phyloP scores from a whole-genome alignment of 2,888 invertebrate species.

The Melipona beecheii region DNA sequence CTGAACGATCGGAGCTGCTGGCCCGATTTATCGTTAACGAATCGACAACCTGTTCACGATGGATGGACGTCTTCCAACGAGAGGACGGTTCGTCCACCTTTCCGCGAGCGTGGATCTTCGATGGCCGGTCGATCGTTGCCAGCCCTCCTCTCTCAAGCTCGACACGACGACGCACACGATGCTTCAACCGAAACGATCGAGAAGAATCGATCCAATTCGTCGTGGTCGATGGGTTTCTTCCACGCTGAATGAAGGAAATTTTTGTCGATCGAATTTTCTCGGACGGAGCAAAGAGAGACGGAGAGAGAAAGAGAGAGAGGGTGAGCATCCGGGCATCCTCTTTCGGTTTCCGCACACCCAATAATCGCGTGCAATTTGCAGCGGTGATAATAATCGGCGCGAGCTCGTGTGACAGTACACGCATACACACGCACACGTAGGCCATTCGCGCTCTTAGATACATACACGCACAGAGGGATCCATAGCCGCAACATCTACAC shows the following conservation, averaged over 20 bases:
- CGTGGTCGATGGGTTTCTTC: no score
- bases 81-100: background rate
- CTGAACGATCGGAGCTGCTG: slow-evolving; percentile 36
- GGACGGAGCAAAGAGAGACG: background rate
- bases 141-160: background rate
- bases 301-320: background rate
- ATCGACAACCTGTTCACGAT: slow-evolving; percentile 30
- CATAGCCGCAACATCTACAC: slow-evolving; percentile 19
- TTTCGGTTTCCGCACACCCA: slow-evolving; percentile 50
- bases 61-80: slow-evolving; percentile 19
- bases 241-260: background rate
- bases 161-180: no score
- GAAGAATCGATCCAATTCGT: no score
- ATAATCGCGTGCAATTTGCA: slow-evolving; percentile 70
- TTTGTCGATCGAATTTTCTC: background rate
- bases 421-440: slow-evolving; percentile 17
- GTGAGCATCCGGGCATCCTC: slow-evolving; percentile 56
- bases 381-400: slow-evolving; percentile 58
- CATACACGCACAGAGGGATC: slow-evolving; percentile 8
- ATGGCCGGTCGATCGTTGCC: background rate
- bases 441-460: slow-evolving; percentile 21
- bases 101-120: background rate
- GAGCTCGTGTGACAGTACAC: slow-evolving; percentile 51
- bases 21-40: slow-evolving; percentile 40
- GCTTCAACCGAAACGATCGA: background rate